These are phyloP conservation scores for Orbicella faveolata DNA, from an alignment of 64 coral and sea anemone genomes.

Conservation along the genomic window DNA sequence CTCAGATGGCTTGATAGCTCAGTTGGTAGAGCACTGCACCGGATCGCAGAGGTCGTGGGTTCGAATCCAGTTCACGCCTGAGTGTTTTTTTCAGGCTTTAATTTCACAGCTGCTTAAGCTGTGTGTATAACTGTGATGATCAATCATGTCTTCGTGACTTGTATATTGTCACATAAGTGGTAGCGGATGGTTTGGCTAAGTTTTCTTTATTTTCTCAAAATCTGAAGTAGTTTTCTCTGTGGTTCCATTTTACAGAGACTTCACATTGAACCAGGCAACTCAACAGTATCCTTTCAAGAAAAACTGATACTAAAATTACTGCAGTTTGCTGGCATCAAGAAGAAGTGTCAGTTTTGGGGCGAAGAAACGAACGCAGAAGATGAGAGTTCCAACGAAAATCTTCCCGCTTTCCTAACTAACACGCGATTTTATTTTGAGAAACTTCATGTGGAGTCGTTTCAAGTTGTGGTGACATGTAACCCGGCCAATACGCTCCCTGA, in stretches of 20 bases:
- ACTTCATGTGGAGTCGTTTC: constrained; percentile 52
- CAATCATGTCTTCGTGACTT: no score
- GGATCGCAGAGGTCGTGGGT: no score
- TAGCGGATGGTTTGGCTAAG: no score
- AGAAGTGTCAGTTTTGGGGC: constrained; percentile 40
- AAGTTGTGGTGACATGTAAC: constrained; percentile 33
- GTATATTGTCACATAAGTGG: no score
- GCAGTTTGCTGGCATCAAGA: constrained; percentile 51
- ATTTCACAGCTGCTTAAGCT: no score
- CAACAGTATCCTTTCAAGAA: constrained; percentile 34
- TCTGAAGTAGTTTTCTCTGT: no score
- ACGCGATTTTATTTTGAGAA: constrained; percentile 67
- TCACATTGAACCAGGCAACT: constrained; percentile 26
- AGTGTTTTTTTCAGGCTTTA: no score
- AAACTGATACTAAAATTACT: constrained; percentile 33
- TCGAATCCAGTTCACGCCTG: no score
- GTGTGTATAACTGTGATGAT: no score
- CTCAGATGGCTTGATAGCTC: no score
- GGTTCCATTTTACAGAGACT: constrained; percentile 17
- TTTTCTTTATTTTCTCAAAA: no score
- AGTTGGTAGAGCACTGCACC: no score
- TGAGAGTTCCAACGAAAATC: neutral
- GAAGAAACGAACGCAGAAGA: constrained; percentile 17
- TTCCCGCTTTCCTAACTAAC: neutral
- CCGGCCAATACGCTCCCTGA: constrained; percentile 58